A percentile compares a stretch with the other conserved stretches of the same genome.
phyloP scores from a whole-genome alignment of 2,797 vertebrate genomes.

The Onychomys torridus region DNA sequence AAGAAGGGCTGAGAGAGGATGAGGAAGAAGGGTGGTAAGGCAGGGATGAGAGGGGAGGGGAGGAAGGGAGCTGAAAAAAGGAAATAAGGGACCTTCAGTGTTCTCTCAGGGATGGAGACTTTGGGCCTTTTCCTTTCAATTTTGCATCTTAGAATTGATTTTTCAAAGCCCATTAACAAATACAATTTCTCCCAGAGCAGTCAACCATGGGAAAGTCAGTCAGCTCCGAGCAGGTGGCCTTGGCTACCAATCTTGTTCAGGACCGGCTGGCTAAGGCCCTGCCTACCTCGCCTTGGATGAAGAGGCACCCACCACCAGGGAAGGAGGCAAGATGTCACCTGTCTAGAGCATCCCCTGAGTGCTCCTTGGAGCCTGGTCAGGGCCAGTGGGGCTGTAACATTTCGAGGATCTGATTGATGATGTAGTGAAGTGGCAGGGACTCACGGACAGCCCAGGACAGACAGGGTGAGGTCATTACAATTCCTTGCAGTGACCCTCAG shows the following conservation, averaged over 20 bases:
- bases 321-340: neutral
- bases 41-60: too few relatives aligned
- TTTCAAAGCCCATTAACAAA: slow-evolving; percentile 10
- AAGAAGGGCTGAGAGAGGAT: too few relatives aligned
- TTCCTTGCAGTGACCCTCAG: neutral
- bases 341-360: neutral
- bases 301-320: neutral
- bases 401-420: slow-evolving; percentile 36
- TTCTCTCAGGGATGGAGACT: neutral
- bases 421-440: neutral
- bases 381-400: neutral
- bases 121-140: neutral
- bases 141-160: slow-evolving; percentile 12
- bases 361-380: neutral
- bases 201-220: neutral
- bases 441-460: neutral
- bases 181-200: neutral
- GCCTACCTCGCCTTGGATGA: neutral
- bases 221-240: neutral
- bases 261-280: neutral
- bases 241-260: neutral
- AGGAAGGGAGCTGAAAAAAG: neutral
- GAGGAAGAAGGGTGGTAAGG: neutral
- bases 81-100: too few relatives aligned
- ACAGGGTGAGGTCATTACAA: neutral